These are phyloP conservation scores for Uloborus diversus DNA, from an alignment of 1,140 invertebrate species.

Conservation along the genomic window DNA sequence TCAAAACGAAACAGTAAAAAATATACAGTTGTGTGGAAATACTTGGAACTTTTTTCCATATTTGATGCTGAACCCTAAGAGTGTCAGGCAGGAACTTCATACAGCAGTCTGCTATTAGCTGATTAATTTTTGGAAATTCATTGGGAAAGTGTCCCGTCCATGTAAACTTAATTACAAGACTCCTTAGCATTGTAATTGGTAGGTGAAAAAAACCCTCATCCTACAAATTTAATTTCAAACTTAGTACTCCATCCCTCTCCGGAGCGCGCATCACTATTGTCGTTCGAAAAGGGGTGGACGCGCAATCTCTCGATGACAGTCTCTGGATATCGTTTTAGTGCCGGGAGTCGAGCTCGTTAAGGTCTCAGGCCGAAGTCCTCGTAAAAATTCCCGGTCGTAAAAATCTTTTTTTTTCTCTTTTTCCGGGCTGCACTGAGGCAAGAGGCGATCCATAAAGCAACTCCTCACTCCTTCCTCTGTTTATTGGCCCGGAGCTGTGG, in stretches of 20 bases:
- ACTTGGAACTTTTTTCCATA: too few relatives aligned
- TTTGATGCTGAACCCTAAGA: too few relatives aligned
- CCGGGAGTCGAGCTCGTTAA: slow-evolving; percentile 49
- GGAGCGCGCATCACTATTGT: slow-evolving; percentile 3
- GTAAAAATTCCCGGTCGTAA: slow-evolving; percentile 42
- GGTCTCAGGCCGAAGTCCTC: slow-evolving; percentile 32
- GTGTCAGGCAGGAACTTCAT: too few relatives aligned
- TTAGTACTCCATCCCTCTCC: slow-evolving; percentile 7
- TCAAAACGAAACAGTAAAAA: too few relatives aligned
- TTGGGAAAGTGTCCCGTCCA: too few relatives aligned
- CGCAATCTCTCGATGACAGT: slow-evolving; percentile 49
- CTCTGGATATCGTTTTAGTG: slow-evolving; percentile 52
- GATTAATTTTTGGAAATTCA: too few relatives aligned
- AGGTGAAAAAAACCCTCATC: too few relatives aligned
- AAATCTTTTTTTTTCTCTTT: slow-evolving; percentile 23
- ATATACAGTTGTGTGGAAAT: too few relatives aligned
- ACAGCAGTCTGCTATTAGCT: too few relatives aligned
- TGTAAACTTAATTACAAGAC: too few relatives aligned
- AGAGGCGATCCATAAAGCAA: slow-evolving; percentile 43
- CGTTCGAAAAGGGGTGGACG: slow-evolving; percentile 18
- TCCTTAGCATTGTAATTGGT: too few relatives aligned
- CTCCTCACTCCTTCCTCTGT: slow-evolving; percentile 36
- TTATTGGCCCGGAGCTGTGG: slow-evolving; percentile 6
- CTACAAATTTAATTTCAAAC: neutral
- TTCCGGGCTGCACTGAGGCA: slow-evolving; percentile 6